A percentile compares a stretch with the other conserved stretches of the same genome.
Evolutionary conservation across 2,113 vertebrate genomes (phyloP).

Genomic region (Eleginops maclovinus): DNA sequence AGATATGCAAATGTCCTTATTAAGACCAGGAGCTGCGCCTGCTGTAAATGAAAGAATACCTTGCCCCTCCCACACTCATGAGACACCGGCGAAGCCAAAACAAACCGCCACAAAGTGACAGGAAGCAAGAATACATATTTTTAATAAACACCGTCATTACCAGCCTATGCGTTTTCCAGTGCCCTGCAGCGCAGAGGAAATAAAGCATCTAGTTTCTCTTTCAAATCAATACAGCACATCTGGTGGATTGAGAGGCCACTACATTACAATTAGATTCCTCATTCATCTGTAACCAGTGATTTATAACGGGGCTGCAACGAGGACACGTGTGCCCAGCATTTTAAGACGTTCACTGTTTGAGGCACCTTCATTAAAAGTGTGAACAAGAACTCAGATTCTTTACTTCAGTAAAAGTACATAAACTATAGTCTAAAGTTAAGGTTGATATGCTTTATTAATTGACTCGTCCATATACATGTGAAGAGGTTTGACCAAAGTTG

Average conservation of each 20-base stretch:
- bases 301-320: conserved; percentile 20
- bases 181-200: conserved; percentile 54
- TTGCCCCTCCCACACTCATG: not conserved
- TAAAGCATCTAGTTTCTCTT: conserved; percentile 47
- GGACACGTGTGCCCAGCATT: conserved; percentile 4
- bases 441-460: too few relatives aligned
- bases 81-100: conserved; percentile 14
- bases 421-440: too few relatives aligned
- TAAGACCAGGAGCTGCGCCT: conserved; percentile 20
- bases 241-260: conserved; percentile 48
- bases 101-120: not conserved
- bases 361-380: too few relatives aligned
- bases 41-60: conserved; percentile 9
- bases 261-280: conserved; percentile 57
- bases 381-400: too few relatives aligned
- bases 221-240: conserved; percentile 68
- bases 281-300: conserved; percentile 50
- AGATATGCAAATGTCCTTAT: conserved; percentile 47
- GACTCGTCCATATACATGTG: too few relatives aligned
- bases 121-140: conserved; percentile 49
- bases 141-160: conserved; percentile 60
- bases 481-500: too few relatives aligned
- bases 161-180: conserved; percentile 52
- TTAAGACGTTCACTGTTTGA: conserved; percentile 31
- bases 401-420: too few relatives aligned